Evolutionary conservation across 1,140 invertebrate species (phyloP).

Genomic region (Drosophila neocordata): DNA sequence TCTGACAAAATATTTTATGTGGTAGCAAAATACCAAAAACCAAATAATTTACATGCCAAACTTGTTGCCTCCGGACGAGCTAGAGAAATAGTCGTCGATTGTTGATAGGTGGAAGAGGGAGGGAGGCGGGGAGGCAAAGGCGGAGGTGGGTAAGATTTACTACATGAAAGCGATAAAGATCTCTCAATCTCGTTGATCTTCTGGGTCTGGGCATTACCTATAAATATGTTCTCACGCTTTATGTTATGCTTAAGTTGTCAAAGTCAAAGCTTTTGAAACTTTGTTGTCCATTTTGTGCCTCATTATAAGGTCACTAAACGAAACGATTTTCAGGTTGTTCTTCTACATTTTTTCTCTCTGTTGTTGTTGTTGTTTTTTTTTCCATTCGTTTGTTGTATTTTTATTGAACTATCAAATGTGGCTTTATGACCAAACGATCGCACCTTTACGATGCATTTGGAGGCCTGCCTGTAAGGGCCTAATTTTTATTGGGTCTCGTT

Average conservation of each 20-base stretch:
- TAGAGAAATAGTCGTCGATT: not conserved
- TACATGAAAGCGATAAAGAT: constrained; percentile 41
- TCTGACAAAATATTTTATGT: constrained; percentile 49
- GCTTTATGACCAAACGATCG: constrained; percentile 29
- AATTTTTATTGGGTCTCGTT: constrained; percentile 48
- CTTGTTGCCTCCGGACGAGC: constrained; percentile 27
- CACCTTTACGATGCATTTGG: constrained; percentile 37
- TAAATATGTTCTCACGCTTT: constrained; percentile 56
- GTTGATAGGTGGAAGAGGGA: not conserved
- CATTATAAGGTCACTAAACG: constrained; percentile 56
- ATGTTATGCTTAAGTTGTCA: constrained; percentile 59
- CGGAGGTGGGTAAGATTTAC: constrained; percentile 39
- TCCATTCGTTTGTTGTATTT: not conserved
- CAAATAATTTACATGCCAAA: constrained; percentile 47
- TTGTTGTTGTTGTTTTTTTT: not conserved
- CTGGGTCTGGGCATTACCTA: constrained; percentile 23
- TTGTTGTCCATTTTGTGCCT: constrained; percentile 57
- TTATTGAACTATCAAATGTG: constrained; percentile 17
- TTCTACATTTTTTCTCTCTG: not conserved
- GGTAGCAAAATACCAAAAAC: constrained; percentile 10
- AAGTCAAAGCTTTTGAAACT: constrained; percentile 37
- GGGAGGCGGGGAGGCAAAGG: not conserved
- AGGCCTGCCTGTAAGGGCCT: constrained; percentile 6
- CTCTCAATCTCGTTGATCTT: constrained; percentile 20
- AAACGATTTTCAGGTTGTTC: constrained; percentile 9